A percentile compares a stretch with the other conserved stretches of the same genome.
These are phyloP conservation scores for Apteryx mantelli DNA, from an alignment of 2,113 vertebrate species.

Conservation along the genomic window DNA sequence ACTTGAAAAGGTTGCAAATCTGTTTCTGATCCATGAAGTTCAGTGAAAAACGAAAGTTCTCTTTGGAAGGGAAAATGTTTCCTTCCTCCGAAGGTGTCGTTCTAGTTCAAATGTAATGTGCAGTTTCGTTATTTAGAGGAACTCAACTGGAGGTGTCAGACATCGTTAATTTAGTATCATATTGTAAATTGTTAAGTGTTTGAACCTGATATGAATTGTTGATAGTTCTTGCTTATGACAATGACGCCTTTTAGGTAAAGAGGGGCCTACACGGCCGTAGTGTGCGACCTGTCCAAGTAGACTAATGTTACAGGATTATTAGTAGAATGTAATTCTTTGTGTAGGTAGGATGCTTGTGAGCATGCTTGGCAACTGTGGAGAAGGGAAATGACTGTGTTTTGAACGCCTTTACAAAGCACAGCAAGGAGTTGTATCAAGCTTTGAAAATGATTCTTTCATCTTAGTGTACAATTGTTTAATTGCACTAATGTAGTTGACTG, in stretches of 20 bases:
- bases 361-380: neutral
- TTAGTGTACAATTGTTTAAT: neutral
- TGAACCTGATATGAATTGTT: neutral
- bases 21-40: neutral
- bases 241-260: neutral
- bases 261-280: neutral
- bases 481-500: neutral
- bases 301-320: neutral
- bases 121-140: neutral
- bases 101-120: neutral
- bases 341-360: neutral
- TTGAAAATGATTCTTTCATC: neutral
- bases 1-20: neutral
- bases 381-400: neutral
- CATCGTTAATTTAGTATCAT: neutral
- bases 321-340: neutral
- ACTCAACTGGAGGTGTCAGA: neutral
- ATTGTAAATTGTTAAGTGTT: neutral
- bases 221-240: neutral
- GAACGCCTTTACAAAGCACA: neutral
- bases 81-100: neutral
- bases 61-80: neutral
- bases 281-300: neutral
- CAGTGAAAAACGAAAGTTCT: neutral
- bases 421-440: neutral